A percentile compares a stretch with the other conserved stretches of the same genome.
These are phyloP conservation scores for Hippopotamyrus pictus DNA, from an alignment of 2,797 vertebrate species.

Conservation along the genomic window DNA sequence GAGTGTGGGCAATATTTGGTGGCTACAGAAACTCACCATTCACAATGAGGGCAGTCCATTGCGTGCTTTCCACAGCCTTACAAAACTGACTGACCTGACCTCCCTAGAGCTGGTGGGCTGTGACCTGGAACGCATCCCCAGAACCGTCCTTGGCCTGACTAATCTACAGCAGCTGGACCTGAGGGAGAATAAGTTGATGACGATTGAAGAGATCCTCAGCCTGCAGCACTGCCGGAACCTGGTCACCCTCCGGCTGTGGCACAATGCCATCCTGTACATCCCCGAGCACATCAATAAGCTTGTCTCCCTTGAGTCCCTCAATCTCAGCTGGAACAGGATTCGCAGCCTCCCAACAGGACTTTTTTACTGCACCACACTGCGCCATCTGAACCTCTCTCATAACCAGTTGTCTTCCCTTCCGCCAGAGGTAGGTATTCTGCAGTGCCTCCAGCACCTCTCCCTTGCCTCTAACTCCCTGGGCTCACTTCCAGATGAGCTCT, in stretches of 20 bases:
- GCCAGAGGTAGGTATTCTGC: conserved; percentile 69
- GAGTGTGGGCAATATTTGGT: conserved; percentile 62
- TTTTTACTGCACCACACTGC: conserved; percentile 71
- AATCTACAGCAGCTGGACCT: conserved; percentile 78
- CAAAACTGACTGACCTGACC: conserved; percentile 68
- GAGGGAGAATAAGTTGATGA: conserved; percentile 74
- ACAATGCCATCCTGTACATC: conserved; percentile 78
- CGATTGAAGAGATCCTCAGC: conserved; percentile 83
- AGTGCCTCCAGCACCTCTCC: conserved; percentile 71
- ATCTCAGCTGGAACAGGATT: conserved; percentile 78
- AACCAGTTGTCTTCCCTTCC: conserved; percentile 72
- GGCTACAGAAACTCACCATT: conserved; percentile 68
- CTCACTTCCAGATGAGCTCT: conserved; percentile 74
- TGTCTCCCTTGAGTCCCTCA: conserved; percentile 67
- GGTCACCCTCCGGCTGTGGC: conserved; percentile 71
- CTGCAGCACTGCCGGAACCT: conserved; percentile 80
- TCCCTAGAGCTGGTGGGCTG: conserved; percentile 74
- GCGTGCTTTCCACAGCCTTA: conserved; percentile 73
- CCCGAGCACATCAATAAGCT: conserved; percentile 81
- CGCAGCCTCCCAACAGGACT: conserved; percentile 65
- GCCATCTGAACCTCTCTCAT: conserved; percentile 76
- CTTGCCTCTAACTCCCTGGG: conserved; percentile 77
- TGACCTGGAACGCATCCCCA: conserved; percentile 77
- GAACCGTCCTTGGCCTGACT: conserved; percentile 74
- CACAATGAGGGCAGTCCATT: conserved; percentile 72